Evolutionary conservation across 2,797 vertebrate species (phyloP).

Genomic region (Cryptoprocta ferox): DNA sequence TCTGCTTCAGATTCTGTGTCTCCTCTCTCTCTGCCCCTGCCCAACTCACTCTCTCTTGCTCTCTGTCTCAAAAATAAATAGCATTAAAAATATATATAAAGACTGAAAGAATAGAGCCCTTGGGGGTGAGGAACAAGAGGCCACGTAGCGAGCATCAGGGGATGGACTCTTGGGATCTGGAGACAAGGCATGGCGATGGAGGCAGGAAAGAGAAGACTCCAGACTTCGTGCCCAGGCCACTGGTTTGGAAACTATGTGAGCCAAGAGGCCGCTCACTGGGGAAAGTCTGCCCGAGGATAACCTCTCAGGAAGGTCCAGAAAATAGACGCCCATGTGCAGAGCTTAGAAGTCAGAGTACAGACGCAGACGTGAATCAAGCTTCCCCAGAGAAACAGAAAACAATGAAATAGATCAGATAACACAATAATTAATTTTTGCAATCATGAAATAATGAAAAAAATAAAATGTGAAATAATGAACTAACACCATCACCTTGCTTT

Average conservation of each 20-base stretch:
- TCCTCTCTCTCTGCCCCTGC: too few species aligned
- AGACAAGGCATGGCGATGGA: background rate
- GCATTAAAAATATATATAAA: too few species aligned
- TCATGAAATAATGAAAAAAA: background rate
- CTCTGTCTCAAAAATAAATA: too few species aligned
- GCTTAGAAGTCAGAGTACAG: background rate
- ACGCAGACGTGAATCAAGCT: background rate
- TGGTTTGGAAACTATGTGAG: background rate
- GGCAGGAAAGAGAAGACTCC: background rate
- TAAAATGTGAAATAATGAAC: background rate
- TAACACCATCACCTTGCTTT: background rate
- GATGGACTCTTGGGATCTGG: too few species aligned
- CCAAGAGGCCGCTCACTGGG: rapidly evolving
- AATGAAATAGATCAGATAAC: background rate
- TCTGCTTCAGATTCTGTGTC: too few species aligned
- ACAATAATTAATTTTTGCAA: background rate
- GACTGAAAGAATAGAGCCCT: background rate
- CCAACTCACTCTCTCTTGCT: too few species aligned
- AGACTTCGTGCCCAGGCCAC: too few species aligned
- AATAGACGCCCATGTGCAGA: background rate
- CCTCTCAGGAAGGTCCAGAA: background rate
- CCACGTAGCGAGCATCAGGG: background rate
- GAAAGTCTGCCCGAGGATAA: background rate
- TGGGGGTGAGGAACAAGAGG: background rate
- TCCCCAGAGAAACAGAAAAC: background rate